Base-by-base conservation (phyloP, 2,113 vertebrate genomes). In the Scortum barcoo region DNA sequence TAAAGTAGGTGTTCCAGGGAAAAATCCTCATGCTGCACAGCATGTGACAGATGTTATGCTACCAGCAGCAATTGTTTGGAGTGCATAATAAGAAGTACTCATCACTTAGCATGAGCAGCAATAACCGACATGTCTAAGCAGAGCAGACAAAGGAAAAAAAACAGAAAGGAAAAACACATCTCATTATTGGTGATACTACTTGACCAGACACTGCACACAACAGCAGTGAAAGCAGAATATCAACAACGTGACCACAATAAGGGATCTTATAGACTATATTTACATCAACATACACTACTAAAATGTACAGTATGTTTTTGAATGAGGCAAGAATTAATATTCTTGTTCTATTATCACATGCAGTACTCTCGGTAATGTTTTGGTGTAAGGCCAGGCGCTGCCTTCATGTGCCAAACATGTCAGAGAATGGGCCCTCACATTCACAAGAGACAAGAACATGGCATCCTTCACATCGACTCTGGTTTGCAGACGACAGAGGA, bases 401-500 rank as follows among this genome's bases (percentile, higher is more conserved):
- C 67, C n/a, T 66, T 71, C 38, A 19, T 70, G 48, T 30, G 51
- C 58, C 71, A 80, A 80, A 66, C 42, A 80, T 69, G 62, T 81
- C 66, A 61, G 56, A 50, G 16, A 72, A 76, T 50, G n/a, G 19
- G 3, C 33, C 40, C 50, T 78, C 69, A 46, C 73, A 71, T 63
- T 76, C 36, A 62, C 70, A 68, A 56, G 20, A 79, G 80, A 85
- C 71, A 86, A 71, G 54, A 72, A n/a, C 58, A 42, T 79, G 87
- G 63, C 69, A 63, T 74, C 72, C 76, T 70, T 50, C 60, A 76
- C 77, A 81, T 38, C 60, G 84, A n/a, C 60, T 79, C 66, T 66
- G 60, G 17, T 83, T 83, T 65, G 26, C 58, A 74, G 80, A 75
- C 61, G 44, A 84, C 83, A 78, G 40, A 84, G 76, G 28, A 89